phyloP scores from a whole-genome alignment of 2,888 invertebrate genomes.

The Eilema caniola region DNA sequence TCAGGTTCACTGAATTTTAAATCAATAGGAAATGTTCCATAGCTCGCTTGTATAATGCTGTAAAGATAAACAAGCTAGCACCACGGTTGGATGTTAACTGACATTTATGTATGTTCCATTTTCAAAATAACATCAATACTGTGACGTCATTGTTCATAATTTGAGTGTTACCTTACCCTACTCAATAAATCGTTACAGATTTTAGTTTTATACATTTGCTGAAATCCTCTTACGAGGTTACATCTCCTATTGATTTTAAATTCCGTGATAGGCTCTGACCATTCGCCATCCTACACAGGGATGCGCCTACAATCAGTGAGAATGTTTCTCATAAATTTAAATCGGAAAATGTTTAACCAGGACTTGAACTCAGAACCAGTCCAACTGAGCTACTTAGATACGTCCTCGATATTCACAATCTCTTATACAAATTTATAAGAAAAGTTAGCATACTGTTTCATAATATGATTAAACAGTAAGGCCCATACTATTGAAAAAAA shows the following conservation, averaged over 20 bases:
- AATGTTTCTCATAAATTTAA: too few species aligned
- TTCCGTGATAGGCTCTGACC: not conserved
- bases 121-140: not conserved
- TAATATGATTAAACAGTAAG: slow-evolving; percentile 15
- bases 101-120: not conserved
- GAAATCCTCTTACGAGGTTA: not conserved
- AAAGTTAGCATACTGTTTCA: not conserved
- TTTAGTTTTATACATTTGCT: not conserved
- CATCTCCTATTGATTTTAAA: not conserved
- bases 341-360: too few species aligned
- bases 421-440: not conserved
- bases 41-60: slow-evolving; percentile 10
- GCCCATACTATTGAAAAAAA: too few species aligned
- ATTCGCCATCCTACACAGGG: not conserved
- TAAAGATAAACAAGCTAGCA: not conserved
- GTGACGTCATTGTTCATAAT: too few species aligned
- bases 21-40: slow-evolving; percentile 15
- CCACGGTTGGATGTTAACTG: too few species aligned
- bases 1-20: slow-evolving; percentile 28
- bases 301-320: not conserved
- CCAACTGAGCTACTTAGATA: too few species aligned
- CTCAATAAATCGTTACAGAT: too few species aligned
- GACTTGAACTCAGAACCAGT: not conserved
- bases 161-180: not conserved
- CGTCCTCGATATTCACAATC: not conserved